A percentile compares a stretch with the other conserved stretches of the same genome.
These are phyloP conservation scores for Rhizomys pruinosus DNA, from an alignment of 2,113 vertebrate species.

Conservation along the genomic window DNA sequence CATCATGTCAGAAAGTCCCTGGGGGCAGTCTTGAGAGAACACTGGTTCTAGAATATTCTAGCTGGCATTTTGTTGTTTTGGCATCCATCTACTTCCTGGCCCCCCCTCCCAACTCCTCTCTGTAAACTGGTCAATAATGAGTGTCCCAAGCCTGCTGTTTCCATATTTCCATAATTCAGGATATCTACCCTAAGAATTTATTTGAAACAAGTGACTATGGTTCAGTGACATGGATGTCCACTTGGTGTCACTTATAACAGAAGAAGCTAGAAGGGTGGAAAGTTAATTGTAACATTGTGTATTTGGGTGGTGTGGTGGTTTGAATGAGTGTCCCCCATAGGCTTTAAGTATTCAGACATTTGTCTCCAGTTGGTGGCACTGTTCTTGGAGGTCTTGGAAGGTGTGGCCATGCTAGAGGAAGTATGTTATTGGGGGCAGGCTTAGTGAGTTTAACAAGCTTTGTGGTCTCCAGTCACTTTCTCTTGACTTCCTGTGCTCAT, in stretches of 20 bases:
- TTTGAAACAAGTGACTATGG: background rate
- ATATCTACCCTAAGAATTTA: slow-evolving; percentile 9
- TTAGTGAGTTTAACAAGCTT: no score
- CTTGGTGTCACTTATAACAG: background rate
- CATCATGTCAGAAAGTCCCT: background rate
- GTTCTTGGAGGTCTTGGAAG: no score
- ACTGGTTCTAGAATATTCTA: background rate
- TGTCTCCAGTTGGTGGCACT: no score
- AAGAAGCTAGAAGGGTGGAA: background rate
- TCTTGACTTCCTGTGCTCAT: no score
- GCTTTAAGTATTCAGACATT: no score
- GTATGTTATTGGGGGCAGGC: no score
- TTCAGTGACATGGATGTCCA: background rate
- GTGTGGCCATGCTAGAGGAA: no score
- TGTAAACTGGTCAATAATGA: background rate
- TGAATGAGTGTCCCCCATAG: no score
- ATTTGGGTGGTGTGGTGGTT: no score
- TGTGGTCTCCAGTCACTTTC: no score
- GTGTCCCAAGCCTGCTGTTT: background rate
- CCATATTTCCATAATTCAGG: background rate
- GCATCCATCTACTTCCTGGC: background rate
- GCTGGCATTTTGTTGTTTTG: background rate
- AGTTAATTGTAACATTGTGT: background rate
- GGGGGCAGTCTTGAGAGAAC: background rate
- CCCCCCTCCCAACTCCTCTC: rapidly evolving